Evolutionary conservation across 2,113 vertebrate genomes (phyloP).

Genomic region (Turnix velox): DNA sequence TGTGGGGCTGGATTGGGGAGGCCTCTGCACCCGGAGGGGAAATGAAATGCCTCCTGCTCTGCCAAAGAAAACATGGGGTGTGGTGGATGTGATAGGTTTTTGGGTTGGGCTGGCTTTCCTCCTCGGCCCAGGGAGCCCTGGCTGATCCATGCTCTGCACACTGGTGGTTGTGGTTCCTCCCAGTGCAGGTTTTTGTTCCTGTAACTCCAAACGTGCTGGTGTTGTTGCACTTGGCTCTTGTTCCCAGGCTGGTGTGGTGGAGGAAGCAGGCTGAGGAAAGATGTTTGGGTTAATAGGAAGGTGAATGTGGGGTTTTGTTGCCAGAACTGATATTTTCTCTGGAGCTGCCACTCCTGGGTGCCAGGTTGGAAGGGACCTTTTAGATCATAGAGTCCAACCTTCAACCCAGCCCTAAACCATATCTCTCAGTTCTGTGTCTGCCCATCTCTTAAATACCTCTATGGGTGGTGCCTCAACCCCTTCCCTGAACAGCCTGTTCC

Average conservation of each 20-base stretch:
- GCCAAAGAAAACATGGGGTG: neutral
- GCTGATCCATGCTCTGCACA: neutral
- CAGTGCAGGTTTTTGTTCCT: rapidly evolving
- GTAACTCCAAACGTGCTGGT: rapidly evolving
- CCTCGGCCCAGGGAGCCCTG: rapidly evolving
- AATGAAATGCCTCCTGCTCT: neutral
- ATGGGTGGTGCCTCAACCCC: no score
- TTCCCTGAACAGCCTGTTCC: no score
- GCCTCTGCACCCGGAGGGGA: neutral
- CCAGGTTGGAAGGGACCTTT: rapidly evolving
- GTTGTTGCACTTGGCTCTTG: rapidly evolving
- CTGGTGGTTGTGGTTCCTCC: neutral
- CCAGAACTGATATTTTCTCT: neutral
- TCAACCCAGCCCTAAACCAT: no score
- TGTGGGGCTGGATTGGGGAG: rapidly evolving
- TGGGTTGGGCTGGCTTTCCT: neutral
- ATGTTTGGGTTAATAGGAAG: neutral
- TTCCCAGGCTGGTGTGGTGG: neutral
- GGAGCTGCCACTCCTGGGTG: neutral
- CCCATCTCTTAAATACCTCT: no score
- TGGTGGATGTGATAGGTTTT: neutral
- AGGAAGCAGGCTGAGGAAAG: neutral
- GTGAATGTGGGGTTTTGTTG: neutral
- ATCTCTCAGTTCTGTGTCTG: no score
- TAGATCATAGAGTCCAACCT: no score